phyloP scores from a whole-genome alignment of 2,888 invertebrate genomes.

The Acanthococcus lagerstroemiae region DNA sequence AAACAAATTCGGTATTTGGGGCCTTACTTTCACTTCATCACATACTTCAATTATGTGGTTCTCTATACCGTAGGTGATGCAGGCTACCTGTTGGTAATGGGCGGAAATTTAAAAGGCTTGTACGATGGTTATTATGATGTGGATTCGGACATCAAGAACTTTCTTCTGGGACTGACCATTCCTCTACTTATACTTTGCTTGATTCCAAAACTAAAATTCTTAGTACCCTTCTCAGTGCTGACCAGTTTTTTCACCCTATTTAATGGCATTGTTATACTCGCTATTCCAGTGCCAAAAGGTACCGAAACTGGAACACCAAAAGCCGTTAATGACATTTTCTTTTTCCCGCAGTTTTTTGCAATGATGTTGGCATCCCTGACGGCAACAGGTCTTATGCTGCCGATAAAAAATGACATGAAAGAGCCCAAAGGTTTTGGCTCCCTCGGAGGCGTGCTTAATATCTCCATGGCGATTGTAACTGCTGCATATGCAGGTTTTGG shows the following conservation, averaged over 20 bases:
- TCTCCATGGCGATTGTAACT: constrained; percentile 68
- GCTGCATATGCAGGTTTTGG: constrained; percentile 79
- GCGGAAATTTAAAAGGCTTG: neutral
- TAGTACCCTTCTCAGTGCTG: neutral
- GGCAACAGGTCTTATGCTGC: constrained; percentile 82
- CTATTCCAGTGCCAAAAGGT: neutral
- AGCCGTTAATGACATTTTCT: constrained; percentile 34
- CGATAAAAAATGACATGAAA: constrained; percentile 90
- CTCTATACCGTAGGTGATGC: neutral
- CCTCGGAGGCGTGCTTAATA: constrained; percentile 69
- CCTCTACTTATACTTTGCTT: neutral
- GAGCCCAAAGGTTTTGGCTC: constrained; percentile 70
- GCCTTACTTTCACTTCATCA: neutral
- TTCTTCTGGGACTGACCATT: neutral
- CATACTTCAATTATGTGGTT: constrained; percentile 9
- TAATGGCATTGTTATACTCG: neutral
- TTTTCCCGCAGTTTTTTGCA: constrained; percentile 86
- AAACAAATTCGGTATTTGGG: neutral
- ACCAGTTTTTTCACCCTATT: constrained; percentile 1
- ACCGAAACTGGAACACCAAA: neutral
- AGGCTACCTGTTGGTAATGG: constrained; percentile 3
- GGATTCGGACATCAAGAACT: neutral
- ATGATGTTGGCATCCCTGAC: constrained; percentile 92
- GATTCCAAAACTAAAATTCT: constrained; percentile 1
- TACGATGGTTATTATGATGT: neutral